Base-by-base conservation (phyloP, 2,888 invertebrate genomes). In the Scaptomyza reducta region DNA sequence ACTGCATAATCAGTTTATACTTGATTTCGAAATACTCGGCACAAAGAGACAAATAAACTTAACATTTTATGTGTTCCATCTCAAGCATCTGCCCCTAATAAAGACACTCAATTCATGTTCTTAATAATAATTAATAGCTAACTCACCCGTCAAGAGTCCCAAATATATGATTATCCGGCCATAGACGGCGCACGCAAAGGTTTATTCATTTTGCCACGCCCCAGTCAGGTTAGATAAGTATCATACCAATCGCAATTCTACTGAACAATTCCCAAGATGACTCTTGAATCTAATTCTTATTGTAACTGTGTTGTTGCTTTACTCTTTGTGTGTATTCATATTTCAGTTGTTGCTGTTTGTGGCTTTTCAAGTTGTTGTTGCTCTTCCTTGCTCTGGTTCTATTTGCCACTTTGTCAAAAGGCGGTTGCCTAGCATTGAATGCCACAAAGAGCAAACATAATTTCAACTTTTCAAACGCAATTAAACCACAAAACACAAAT, bases 381-480 rank as follows among this genome's bases (percentile, higher is more conserved):
- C 62, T 60, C 62, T 50, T 60, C 44, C 14, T 27, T 55, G 49
- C 11, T 42, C 14, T 22, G 22, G 18, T 45, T 45, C 40, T 55
- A 13, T 44, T 50, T 69, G 65, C 61, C 72, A 76, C 64, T 70
- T 72, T 49, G 80, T 74, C 74, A 35, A 74, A 72, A 73, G 57
- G 45, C 45, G 57, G 49, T 29, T 65, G 61, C 42, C 27, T 61
- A 6, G n/a, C 44, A 38, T 29, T 11, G 35, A 47, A 46, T 63
- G 68, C 72, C 80, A 68, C 74, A 74, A 61, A 78, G 70, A 71
- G 68, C 83, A 79, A 77, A 77, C 74, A 79, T 77, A 77, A 79
- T 80, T 79, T 77, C 64, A 83, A 67, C 73, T 69, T 72, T 69
- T 79, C 62, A 59, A 79, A 76, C 63, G 76, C 70, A 75, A 78